Evolutionary conservation across 2,888 invertebrate species (phyloP).

Genomic region (Brachyopa scutellaris): DNA sequence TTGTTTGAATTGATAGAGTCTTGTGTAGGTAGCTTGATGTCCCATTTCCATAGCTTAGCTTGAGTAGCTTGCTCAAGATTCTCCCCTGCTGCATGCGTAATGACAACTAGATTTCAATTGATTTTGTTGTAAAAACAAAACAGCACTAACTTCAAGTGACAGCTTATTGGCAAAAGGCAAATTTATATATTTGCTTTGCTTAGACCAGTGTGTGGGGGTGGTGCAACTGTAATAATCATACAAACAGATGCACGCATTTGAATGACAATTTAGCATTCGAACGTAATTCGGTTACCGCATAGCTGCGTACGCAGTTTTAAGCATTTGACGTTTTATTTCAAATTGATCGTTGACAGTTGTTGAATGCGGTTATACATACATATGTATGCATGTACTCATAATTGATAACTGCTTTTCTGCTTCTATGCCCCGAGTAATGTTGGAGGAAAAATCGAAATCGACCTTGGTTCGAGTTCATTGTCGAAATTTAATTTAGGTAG

Average conservation of each 20-base stretch:
- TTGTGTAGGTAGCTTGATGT: conserved; percentile 38
- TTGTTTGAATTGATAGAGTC: not conserved
- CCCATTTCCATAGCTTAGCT: conserved; percentile 54
- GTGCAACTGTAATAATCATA: not conserved
- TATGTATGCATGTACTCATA: too few relatives aligned
- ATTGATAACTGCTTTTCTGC: not conserved
- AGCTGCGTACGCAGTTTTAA: conserved; percentile 10
- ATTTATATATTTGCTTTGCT: not conserved
- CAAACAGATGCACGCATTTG: conserved; percentile 8
- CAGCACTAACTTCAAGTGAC: conserved; percentile 17
- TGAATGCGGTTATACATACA: too few relatives aligned
- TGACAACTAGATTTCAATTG: conserved; percentile 17
- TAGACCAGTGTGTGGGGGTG: not conserved
- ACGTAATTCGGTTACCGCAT: conserved; percentile 30
- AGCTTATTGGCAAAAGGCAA: conserved; percentile 50
- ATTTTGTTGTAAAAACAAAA: not conserved
- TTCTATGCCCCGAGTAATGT: not conserved
- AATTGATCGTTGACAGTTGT: conserved; percentile 17
- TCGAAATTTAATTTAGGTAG: conserved; percentile 31
- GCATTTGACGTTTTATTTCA: conserved; percentile 35
- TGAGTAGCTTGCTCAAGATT: conserved; percentile 53
- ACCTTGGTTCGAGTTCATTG: conserved; percentile 62
- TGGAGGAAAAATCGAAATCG: not conserved
- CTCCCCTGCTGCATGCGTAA: conserved; percentile 53
- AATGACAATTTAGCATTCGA: conserved; percentile 22